These are phyloP conservation scores for Xestia rhomboidea DNA, from an alignment of 2,888 invertebrate species.

Conservation along the genomic window DNA sequence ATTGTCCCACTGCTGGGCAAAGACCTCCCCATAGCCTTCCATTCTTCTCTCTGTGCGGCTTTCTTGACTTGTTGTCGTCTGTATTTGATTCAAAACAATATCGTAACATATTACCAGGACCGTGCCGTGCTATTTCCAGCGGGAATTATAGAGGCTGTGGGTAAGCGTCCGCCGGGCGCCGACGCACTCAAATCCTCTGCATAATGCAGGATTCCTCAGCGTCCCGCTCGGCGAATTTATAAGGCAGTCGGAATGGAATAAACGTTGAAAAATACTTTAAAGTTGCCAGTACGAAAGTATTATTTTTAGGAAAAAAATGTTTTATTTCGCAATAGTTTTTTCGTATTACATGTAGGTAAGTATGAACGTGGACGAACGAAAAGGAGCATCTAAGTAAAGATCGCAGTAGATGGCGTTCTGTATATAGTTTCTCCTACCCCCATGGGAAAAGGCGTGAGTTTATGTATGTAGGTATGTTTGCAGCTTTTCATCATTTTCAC, in stretches of 20 bases:
- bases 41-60: no score
- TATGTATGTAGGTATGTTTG: not conserved
- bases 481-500: not conserved
- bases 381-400: not conserved
- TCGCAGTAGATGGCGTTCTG: not conserved
- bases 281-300: not conserved
- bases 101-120: not conserved
- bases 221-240: constrained; percentile 24
- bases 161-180: not conserved
- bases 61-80: not conserved
- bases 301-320: not conserved
- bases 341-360: not conserved
- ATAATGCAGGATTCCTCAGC: constrained; percentile 61
- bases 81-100: constrained; percentile 2
- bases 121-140: constrained; percentile 14
- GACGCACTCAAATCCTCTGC: constrained; percentile 62
- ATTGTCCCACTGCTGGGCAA: no score
- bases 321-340: not conserved
- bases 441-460: not conserved
- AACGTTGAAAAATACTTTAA: constrained; percentile 25
- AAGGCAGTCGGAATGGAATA: constrained; percentile 26
- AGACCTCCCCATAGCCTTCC: no score
- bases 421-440: not conserved
- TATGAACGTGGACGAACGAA: not conserved
- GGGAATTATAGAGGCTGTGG: constrained; percentile 17